Evolutionary conservation across 2,113 vertebrate species (phyloP), one percentile per base, ranked within the genome.

Genomic region (Atrichornis clamosus): DNA sequence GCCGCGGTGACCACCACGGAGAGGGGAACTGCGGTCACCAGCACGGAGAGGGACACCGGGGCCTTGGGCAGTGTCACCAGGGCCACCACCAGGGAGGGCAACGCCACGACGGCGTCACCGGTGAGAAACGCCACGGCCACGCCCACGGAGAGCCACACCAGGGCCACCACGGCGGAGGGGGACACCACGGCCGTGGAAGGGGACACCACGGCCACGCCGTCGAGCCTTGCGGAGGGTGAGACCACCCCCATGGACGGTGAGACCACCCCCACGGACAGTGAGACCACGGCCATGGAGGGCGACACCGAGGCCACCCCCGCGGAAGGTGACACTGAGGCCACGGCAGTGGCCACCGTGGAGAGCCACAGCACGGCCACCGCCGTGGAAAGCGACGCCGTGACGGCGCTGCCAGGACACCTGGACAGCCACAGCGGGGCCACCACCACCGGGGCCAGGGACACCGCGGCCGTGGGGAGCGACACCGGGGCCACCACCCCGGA

Each of bases 121-220:
- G 55, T 10, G 27, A 76, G 21, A 28, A 64, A 78, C 2, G 37
- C 3, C 59, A 78, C 59, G 0, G 11, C 17, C 21, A 37, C 9
- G 2, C 27, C n/a, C 6, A 0, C 1, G 46, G 15, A 44, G 56
- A 33, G 28, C 28, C 74, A 20, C 44, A 1, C 3, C 46, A 6
- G 35, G 46, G 32, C 39, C 47, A 42, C 59, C 75, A n/a, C 75
- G 44, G 0, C 3, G 56, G 74, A 62, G 21, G 22, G 15, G 8
- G 73, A 59, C 8, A 32, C 68, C 35, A 5, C 37, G 3, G 49
- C 35, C 11, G 1, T 33, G 28, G 69, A 21, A 14, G 60, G 39
- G 20, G 60, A 78, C 47, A 22, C 47, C 19, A 10, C 2, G n/a
- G 65, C 8, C 18, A 50, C 65, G 1, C 42, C 22, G 2, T 7